Evolutionary conservation across 2,797 vertebrate species (phyloP), one percentile per base, ranked within the genome.

Genomic region (Phataginus tetradactyla): DNA sequence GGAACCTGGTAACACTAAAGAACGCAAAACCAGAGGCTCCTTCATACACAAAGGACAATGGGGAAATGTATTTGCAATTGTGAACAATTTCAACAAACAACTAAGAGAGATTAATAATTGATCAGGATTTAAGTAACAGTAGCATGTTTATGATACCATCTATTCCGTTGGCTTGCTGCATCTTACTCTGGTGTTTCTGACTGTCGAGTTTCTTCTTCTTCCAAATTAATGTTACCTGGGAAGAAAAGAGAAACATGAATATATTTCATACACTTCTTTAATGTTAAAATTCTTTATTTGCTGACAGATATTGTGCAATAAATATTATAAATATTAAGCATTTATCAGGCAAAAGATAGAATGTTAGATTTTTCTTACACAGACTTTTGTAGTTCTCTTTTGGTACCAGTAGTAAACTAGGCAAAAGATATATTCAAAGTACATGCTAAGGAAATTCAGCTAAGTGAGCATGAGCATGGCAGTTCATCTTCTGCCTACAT

Each of bases 171-270:
- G 4, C 57, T 59, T 8, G 9, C 75, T 29, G 25, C 64, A 0
- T 27, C 61, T 86, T 21, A 95, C 0, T 96, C 94, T 8, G 34
- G 53, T 9, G 37, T 7, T 0, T 95, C 94, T 0, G 10, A 7
- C 4, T 86, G 94, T 4, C 84, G 45, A 1, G 1, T 5, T 9
- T 96, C 97, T 0, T 98, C 96, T 32, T 98, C 97, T 2, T 97
- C 97, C 17, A 86, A 79, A 53, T 2, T 77, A 1, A 4, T 0
- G 0, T 92, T 95, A n/a, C 77, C 97, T 98, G 72, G 20, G 49
- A n/a, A 59, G 49, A 37, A 53, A 55, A 27, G 15, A n/a, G 32
- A 61, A n/a, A 15, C 0, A 0, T 9, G 66, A 86, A 1, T n/a
- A 1, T 4, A 15, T 32, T 42, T 51, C 21, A 32, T 14, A 32